A percentile compares a stretch with the other conserved stretches of the same genome.
These are phyloP conservation scores for Drosophila oshimai DNA, from an alignment of 1,140 invertebrate species.

Conservation along the genomic window DNA sequence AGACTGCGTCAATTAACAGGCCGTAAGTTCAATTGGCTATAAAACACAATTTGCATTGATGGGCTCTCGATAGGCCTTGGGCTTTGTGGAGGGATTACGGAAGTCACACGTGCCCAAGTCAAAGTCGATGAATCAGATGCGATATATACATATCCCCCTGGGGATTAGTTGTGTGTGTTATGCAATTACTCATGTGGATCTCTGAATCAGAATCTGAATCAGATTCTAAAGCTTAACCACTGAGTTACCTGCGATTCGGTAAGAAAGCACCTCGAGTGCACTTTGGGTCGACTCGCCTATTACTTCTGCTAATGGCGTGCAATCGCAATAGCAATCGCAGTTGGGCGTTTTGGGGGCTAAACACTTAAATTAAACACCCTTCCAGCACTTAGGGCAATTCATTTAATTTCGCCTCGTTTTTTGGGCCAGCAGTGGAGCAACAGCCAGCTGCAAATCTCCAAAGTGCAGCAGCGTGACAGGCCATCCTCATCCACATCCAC, in stretches of 20 bases:
- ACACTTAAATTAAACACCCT: conserved; percentile 75
- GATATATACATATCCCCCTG: conserved; percentile 4
- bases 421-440: conserved; percentile 6
- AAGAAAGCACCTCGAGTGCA: conserved; percentile 66
- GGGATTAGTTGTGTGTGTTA: conserved; percentile 35
- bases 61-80: conserved; percentile 19
- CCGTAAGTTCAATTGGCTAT: conserved; percentile 51
- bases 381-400: conserved; percentile 65
- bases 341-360: conserved; percentile 16
- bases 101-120: conserved; percentile 36
- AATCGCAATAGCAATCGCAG: conserved; percentile 71
- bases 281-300: conserved; percentile 71
- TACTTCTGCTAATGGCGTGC: conserved; percentile 75
- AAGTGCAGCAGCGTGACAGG: conserved; percentile 53
- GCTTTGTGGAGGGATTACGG: conserved; percentile 19
- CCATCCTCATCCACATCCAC: neutral
- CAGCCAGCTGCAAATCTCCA: conserved; percentile 38
- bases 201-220: conserved; percentile 21
- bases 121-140: conserved; percentile 24
- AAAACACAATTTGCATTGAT: conserved; percentile 46
- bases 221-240: too few species aligned
- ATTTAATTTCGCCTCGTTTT: conserved; percentile 48
- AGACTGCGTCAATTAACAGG: conserved; percentile 49
- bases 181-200: conserved; percentile 51
- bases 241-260: conserved; percentile 41